Percentiles rank a stretch among this genome's conserved stretches.
phyloP scores from a whole-genome alignment of 1,140 invertebrate species.

The Danaus plexippus region DNA sequence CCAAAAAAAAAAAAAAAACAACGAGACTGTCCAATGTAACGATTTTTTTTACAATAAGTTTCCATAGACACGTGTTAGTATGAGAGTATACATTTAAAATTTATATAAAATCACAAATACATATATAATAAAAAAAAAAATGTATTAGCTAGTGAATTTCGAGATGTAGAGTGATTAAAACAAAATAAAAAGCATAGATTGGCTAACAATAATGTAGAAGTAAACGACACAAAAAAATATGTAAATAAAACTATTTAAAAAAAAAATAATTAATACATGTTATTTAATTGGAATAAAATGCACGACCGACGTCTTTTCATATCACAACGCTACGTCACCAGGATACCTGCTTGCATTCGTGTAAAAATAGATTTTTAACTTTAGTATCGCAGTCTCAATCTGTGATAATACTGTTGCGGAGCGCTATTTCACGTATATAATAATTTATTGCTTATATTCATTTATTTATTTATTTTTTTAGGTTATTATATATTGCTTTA shows the following conservation, averaged over 20 bases:
- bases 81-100: too few species aligned
- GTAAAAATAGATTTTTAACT: conserved; percentile 25
- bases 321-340: conserved; percentile 25
- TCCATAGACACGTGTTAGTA: too few species aligned
- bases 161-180: background rate
- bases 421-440: conserved; percentile 27
- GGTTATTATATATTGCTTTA: conserved; percentile 45
- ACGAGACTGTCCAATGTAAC: conserved; percentile 40
- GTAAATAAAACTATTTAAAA: conserved; percentile 7
- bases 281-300: conserved; percentile 50
- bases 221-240: conserved; percentile 11
- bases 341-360: conserved; percentile 13
- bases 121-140: conserved; percentile 2
- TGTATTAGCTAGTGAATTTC: background rate
- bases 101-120: conserved; percentile 4
- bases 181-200: background rate
- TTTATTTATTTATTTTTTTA: conserved; percentile 12
- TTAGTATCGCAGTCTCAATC: conserved; percentile 27
- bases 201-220: background rate
- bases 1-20: conserved; percentile 37
- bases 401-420: conserved; percentile 51
- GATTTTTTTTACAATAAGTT: conserved; percentile 38
- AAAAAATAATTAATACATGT: conserved; percentile 21
- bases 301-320: conserved; percentile 18
- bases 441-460: conserved; percentile 39